Evolutionary conservation across 2,113 vertebrate genomes (phyloP).

Genomic region (Malurus alboscapulatus): DNA sequence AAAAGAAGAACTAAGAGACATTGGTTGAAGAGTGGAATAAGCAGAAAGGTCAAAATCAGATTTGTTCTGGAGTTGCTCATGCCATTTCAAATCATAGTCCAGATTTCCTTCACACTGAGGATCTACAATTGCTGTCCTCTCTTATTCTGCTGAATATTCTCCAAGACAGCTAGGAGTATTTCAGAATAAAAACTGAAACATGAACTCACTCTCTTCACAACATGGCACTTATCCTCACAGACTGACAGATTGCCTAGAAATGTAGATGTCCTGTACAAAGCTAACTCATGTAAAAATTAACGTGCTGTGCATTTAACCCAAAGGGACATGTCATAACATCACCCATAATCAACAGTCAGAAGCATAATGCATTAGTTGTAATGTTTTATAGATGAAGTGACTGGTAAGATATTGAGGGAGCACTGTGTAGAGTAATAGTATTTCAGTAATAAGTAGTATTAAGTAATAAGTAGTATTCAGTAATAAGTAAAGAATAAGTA

Average conservation of each 20-base stretch:
- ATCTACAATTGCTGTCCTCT: background rate
- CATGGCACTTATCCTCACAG: background rate
- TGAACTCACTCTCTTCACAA: background rate
- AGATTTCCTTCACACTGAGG: background rate
- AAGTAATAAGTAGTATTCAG: no score
- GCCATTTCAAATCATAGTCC: background rate
- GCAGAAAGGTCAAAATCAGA: background rate
- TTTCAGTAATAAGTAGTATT: no score
- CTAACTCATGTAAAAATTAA: background rate
- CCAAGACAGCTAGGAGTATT: background rate
- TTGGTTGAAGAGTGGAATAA: background rate
- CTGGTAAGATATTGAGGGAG: background rate
- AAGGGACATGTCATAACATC: background rate
- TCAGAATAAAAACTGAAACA: background rate
- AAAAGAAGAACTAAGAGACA: background rate
- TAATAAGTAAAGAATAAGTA: background rate
- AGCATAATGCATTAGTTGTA: background rate
- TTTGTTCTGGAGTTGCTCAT: background rate
- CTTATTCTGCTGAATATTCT: background rate
- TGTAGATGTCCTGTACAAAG: background rate
- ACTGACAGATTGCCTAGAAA: background rate
- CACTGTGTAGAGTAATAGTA: background rate
- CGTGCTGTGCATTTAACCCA: background rate
- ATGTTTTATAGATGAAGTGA: slow-evolving; percentile 5
- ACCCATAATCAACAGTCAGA: background rate